These are phyloP conservation scores for Pipa parva DNA, from an alignment of 2,113 vertebrate species.

Conservation along the genomic window DNA sequence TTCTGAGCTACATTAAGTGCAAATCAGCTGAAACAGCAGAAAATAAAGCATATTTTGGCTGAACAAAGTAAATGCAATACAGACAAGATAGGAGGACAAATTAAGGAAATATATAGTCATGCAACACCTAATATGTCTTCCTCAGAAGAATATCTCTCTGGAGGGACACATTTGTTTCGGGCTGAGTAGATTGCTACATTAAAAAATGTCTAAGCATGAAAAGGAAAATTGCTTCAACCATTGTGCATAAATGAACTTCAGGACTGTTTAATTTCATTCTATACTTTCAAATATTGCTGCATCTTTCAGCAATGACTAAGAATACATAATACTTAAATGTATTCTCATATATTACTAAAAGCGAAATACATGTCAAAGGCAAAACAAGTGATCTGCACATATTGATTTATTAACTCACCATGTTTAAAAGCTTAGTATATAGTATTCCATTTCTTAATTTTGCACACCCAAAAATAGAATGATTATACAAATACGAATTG, in stretches of 20 bases:
- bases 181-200: constrained; percentile 40
- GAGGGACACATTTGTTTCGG: constrained; percentile 41
- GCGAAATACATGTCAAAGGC: background rate
- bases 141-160: constrained; percentile 37
- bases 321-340: background rate
- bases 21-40: constrained; percentile 42
- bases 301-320: background rate
- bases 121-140: constrained; percentile 43
- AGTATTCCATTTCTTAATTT: too few relatives aligned
- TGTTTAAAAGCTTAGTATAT: too few relatives aligned
- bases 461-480: too few relatives aligned
- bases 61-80: constrained; percentile 40
- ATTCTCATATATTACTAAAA: background rate
- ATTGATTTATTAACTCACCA: too few relatives aligned
- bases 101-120: constrained; percentile 41
- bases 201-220: constrained; percentile 38
- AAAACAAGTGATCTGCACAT: too few relatives aligned
- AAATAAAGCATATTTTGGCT: constrained; percentile 40
- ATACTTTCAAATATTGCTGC: constrained; percentile 5
- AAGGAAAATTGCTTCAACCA: constrained; percentile 31
- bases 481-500: too few relatives aligned
- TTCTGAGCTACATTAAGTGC: constrained; percentile 42
- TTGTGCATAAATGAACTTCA: constrained; percentile 30
- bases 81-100: constrained; percentile 40
- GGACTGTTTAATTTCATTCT: constrained; percentile 34